These are phyloP conservation scores for Schizopygopsis malacanthus DNA, from an alignment of 2,797 vertebrate species.

Conservation along the genomic window DNA sequence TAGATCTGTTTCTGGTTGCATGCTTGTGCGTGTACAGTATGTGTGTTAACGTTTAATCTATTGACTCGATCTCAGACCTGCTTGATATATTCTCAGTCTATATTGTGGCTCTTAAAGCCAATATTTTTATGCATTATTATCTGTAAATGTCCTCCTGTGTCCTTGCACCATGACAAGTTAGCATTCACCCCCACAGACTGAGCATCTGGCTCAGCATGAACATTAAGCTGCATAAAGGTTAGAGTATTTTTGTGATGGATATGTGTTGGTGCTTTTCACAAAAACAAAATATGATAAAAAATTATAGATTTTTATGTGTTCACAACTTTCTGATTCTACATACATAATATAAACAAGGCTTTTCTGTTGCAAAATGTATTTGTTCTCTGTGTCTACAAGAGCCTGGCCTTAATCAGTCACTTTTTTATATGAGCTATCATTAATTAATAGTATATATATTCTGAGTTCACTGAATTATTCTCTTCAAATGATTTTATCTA, in stretches of 20 bases:
- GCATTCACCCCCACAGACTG: constrained; percentile 25
- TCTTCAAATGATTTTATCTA: background rate
- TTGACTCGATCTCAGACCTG: background rate
- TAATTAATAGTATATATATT: background rate
- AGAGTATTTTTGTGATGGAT: background rate
- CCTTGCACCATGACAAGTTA: constrained; percentile 30
- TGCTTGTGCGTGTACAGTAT: constrained; percentile 5
- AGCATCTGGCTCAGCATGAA: constrained; percentile 39
- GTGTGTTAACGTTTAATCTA: background rate
- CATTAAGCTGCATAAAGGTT: constrained; percentile 24
- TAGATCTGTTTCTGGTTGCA: constrained; percentile 47
- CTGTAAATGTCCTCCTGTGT: constrained; percentile 9
- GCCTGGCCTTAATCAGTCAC: background rate
- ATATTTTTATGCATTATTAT: constrained; percentile 3
- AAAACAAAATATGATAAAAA: background rate
- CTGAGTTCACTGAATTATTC: background rate
- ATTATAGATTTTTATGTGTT: background rate
- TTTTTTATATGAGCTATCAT: too few relatives aligned
- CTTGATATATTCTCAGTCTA: background rate
- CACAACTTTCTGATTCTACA: background rate
- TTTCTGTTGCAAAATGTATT: constrained; percentile 16
- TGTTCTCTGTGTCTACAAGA: background rate
- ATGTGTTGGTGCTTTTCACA: background rate
- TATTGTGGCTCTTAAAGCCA: background rate
- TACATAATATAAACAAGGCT: constrained; percentile 23